These are phyloP conservation scores for Crematogaster levior DNA, from an alignment of 2,888 invertebrate species.

Conservation along the genomic window DNA sequence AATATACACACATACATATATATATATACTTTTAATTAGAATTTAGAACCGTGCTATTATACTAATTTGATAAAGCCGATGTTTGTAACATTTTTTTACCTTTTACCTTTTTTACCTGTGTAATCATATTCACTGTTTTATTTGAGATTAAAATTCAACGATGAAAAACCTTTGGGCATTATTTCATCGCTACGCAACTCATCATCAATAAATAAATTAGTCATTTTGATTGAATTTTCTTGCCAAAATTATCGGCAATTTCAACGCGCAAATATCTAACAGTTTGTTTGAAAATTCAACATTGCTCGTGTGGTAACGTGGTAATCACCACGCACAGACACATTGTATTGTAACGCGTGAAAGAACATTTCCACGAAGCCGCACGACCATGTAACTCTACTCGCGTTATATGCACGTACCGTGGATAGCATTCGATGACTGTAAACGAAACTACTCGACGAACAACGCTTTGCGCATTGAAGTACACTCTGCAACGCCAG, in stretches of 20 bases:
- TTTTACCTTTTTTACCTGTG: neutral
- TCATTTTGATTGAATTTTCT: constrained; percentile 51
- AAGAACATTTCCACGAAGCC: constrained; percentile 64
- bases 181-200: neutral
- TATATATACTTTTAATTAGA: neutral
- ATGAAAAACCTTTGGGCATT: constrained; percentile 14
- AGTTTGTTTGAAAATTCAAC: constrained; percentile 62
- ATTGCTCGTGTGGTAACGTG: constrained; percentile 57
- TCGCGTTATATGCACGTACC: constrained; percentile 66
- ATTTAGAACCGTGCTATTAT: neutral
- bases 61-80: neutral
- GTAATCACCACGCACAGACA: constrained; percentile 63
- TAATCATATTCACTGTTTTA: constrained; percentile 5
- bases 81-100: neutral
- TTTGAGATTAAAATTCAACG: neutral
- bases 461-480: constrained; percentile 64
- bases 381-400: constrained; percentile 69
- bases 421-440: constrained; percentile 58
- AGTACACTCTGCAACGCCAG: constrained; percentile 41
- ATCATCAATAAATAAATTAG: constrained; percentile 34
- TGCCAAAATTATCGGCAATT: constrained; percentile 33
- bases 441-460: constrained; percentile 67
- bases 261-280: constrained; percentile 19
- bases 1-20: no score
- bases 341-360: constrained; percentile 57